Base-by-base conservation (phyloP, 1,140 invertebrate genomes). In the Telenomus remus region DNA sequence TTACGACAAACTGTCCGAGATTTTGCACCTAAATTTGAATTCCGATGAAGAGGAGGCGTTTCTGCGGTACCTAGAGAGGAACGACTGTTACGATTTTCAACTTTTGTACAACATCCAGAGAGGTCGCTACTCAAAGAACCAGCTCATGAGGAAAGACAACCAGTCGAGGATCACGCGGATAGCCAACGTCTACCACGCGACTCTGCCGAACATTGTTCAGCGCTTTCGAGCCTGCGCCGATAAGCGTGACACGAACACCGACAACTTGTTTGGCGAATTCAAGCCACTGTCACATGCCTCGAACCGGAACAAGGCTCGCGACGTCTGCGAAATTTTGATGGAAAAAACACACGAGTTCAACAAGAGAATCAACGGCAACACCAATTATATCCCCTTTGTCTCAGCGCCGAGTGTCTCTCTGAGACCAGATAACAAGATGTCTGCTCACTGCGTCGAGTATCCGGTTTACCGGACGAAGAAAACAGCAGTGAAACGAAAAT, bases 41-140 rank as follows among this genome's bases (percentile, higher is more conserved):
- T 51, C 81, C 0, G 81, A 87, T 15, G 91, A 92, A 73, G 91
- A 92, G 68, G 83, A 88, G 9, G 84, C 85, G 12, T 89, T 93
- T 33, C 80, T 90, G 0, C 81, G 86, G 3, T 92, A 91, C 69
- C 78, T 92, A 0, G 83, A 88, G 6, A 63, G 81, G 3, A 77
- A 83, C n/a, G 81, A 80, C 5, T 83, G 79, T 12, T 80, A 87
- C 1, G 85, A 88, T 8, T 82, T 84, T 4, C 75, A 80, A 3
- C 27, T 85, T 6, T 37, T 88, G n/a, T 88, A 88, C 19, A 87
- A 86, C 51, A 42, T 88, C 1, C 84, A 89, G 51, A 78, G 86
- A 4, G 89, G 87, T 43, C 79, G 85, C 11, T 88, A 90, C 48
- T 80, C 86, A 0, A 83, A 89, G 43, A 85, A 14, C 81, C 49